phyloP scores from a whole-genome alignment of 1,140 invertebrate genomes.

The Macrotrachela quadricornifera region DNA sequence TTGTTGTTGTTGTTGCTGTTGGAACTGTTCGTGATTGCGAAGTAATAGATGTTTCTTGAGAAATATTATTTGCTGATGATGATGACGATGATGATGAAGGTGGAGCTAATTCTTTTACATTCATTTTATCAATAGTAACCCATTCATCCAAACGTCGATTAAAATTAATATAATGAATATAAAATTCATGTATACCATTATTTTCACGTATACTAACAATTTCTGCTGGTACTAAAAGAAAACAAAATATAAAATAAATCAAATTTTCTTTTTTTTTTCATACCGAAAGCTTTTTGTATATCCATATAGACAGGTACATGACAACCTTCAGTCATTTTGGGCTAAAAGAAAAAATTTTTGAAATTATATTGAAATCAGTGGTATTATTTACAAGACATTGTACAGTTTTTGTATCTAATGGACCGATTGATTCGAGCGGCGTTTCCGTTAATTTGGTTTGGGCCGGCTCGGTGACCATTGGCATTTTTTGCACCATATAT shows the following conservation, averaged over 20 bases:
- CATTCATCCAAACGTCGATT: constrained; percentile 66
- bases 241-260: not conserved
- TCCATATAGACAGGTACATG: constrained; percentile 2
- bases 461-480: too few relatives aligned
- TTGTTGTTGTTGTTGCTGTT: constrained; percentile 7
- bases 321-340: constrained; percentile 2
- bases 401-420: too few relatives aligned
- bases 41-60: constrained; percentile 9
- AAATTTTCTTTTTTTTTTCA: not conserved
- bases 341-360: too few relatives aligned
- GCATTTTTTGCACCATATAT: too few relatives aligned
- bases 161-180: constrained; percentile 4
- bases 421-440: too few relatives aligned
- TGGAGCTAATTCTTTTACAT: constrained; percentile 75
- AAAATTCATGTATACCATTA: not conserved
- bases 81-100: constrained; percentile 45
- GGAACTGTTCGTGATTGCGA: not conserved
- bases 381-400: too few relatives aligned
- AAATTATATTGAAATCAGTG: too few relatives aligned
- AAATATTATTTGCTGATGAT: constrained; percentile 31
- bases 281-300: not conserved
- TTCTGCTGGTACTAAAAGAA: constrained; percentile 2
- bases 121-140: constrained; percentile 73
- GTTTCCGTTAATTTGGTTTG: too few relatives aligned
- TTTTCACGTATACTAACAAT: not conserved